These are phyloP conservation scores for Porites rus DNA, from an alignment of 92 coral and sea anemone species.

Conservation along the genomic window DNA sequence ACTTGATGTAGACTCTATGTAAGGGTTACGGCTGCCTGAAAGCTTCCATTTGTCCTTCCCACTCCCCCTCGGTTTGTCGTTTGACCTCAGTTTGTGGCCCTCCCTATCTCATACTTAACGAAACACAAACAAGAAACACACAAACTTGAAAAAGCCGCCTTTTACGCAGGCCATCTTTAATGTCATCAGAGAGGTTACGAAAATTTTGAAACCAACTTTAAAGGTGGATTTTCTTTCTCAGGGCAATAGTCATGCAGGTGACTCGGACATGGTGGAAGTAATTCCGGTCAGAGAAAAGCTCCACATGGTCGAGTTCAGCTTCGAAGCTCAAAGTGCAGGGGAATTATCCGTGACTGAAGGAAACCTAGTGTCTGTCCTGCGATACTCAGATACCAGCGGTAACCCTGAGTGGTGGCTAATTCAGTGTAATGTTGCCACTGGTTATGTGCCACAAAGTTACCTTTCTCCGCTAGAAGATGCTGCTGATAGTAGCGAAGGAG, in stretches of 20 bases:
- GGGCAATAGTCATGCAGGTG: constrained; percentile 11
- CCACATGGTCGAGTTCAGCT: constrained; percentile 74
- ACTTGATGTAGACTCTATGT: no score
- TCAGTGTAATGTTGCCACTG: constrained; percentile 69
- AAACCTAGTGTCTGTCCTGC: constrained; percentile 78
- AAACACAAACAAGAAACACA: no score
- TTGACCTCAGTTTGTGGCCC: no score
- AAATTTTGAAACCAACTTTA: no score
- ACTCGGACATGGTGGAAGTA: constrained; percentile 28
- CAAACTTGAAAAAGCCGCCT: no score
- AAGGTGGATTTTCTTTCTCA: constrained; percentile 1
- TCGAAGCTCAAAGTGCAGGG: constrained; percentile 85
- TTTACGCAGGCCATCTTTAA: no score
- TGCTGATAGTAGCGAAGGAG: constrained; percentile 7
- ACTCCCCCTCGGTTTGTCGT: no score
- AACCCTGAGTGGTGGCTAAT: constrained; percentile 97
- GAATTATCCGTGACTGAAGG: constrained; percentile 86
- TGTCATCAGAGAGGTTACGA: no score
- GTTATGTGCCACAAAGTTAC: constrained; percentile 89
- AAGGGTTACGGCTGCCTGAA: no score
- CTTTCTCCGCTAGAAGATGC: constrained; percentile 37
- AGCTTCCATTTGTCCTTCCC: no score
- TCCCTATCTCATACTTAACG: no score
- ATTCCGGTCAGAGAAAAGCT: constrained; percentile 52
- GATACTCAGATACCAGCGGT: constrained; percentile 87